A percentile compares a stretch with the other conserved stretches of the same genome.
phyloP scores from a whole-genome alignment of 2,797 vertebrate species.

The Anolis apletophallus region DNA sequence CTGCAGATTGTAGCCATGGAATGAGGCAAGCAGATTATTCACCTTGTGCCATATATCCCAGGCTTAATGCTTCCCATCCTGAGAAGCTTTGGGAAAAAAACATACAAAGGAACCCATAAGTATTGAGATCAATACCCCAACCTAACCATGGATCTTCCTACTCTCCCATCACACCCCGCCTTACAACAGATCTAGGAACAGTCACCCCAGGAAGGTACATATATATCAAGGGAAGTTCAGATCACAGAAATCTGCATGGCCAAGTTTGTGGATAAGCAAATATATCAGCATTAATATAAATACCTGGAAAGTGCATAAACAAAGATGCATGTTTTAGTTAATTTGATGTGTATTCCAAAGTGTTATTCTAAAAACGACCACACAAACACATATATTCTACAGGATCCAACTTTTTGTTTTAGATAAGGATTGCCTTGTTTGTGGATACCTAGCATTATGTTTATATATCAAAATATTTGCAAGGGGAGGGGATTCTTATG shows the following conservation, averaged over 20 bases:
- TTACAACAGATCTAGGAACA: background rate
- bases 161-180: background rate
- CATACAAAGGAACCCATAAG: background rate
- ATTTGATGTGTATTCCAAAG: conserved; percentile 26
- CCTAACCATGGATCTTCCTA: background rate
- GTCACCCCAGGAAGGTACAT: background rate
- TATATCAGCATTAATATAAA: conserved; percentile 30
- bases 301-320: conserved; percentile 22
- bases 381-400: background rate
- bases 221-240: background rate
- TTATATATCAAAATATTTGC: conserved; percentile 46
- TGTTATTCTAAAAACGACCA: conserved; percentile 46
- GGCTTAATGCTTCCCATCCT: background rate
- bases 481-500: conserved; percentile 29
- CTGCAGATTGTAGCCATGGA: background rate
- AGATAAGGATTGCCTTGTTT: conserved; percentile 47
- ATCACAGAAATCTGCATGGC: background rate
- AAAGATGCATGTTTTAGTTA: conserved; percentile 26
- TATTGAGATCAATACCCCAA: background rate
- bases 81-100: background rate
- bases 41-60: background rate
- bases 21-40: too few species aligned
- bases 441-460: conserved; percentile 19
- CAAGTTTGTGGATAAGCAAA: conserved; percentile 30
- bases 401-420: conserved; percentile 33